Conservation (phyloP, 2,797 vertebrate genomes). For the Chelidonichthys spinosus region DNA sequence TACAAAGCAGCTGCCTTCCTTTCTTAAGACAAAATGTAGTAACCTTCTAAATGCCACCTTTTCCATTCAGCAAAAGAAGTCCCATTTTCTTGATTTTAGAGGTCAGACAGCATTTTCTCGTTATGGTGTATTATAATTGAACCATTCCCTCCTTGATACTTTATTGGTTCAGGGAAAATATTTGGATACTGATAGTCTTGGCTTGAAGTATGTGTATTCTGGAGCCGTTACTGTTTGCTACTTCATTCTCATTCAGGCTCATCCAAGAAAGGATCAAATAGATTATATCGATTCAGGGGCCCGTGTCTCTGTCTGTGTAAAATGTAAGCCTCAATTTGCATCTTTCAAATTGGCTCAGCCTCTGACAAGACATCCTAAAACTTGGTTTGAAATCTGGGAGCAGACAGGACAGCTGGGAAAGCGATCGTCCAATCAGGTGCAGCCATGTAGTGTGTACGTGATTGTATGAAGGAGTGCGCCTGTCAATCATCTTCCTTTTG, state of each 20-base stretch:
- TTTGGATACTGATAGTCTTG: neutral
- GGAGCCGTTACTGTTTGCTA: neutral
- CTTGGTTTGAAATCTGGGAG: too few species aligned
- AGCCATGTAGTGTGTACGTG: too few species aligned
- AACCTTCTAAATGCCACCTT: neutral
- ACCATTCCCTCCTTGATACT: neutral
- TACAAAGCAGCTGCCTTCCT: too few species aligned
- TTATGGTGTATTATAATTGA: neutral
- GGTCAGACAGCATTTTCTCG: neutral
- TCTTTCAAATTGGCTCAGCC: slow-evolving; percentile 3
- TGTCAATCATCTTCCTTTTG: too few species aligned
- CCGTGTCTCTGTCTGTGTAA: neutral
- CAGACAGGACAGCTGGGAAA: too few species aligned
- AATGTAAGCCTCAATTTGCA: slow-evolving; percentile 23
- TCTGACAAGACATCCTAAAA: neutral
- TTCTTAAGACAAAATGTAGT: too few species aligned
- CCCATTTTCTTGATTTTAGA: too few species aligned
- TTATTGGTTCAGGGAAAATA: neutral
- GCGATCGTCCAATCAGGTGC: too few species aligned
- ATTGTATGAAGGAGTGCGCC: too few species aligned
- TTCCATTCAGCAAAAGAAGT: neutral
- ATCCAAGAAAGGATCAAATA: neutral
- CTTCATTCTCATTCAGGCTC: neutral
- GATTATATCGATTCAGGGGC: neutral
- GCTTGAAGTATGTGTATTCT: slow-evolving; percentile 1